Conservation (phyloP, 2,113 vertebrate genomes). For the Rhinopomastus cyanomelas region DNA sequence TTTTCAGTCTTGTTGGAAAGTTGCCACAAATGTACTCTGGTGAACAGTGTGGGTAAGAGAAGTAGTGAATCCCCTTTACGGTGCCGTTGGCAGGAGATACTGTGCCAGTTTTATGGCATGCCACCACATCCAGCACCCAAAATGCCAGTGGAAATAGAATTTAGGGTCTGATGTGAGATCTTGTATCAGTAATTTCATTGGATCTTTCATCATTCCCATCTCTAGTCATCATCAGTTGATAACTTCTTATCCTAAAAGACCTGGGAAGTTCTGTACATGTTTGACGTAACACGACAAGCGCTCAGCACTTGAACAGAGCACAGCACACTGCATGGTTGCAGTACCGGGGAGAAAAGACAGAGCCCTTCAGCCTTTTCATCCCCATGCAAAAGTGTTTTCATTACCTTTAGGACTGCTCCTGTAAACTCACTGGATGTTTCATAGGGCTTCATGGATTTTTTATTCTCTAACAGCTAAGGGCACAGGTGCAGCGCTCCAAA, state of each 20-base stretch:
- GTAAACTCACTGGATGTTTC: background rate
- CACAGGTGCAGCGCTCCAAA: background rate
- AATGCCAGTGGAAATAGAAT: conserved; percentile 56
- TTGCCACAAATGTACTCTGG: conserved; percentile 49
- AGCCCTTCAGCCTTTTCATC: background rate
- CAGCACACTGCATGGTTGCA: background rate
- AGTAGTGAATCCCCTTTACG: conserved; percentile 70
- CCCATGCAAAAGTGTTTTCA: background rate
- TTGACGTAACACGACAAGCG: background rate
- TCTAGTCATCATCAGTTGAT: conserved; percentile 22
- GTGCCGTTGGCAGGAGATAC: conserved; percentile 58
- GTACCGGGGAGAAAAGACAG: background rate
- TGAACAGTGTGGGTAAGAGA: conserved; percentile 48
- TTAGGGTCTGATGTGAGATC: conserved; percentile 54
- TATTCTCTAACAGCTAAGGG: background rate
- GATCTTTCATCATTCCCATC: conserved; percentile 42
- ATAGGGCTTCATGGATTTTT: background rate
- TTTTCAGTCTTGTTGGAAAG: conserved; percentile 29
- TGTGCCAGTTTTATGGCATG: conserved; percentile 50
- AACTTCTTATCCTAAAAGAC: conserved; percentile 39
- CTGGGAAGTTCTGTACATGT: background rate
- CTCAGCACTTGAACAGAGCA: background rate
- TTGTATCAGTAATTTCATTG: conserved; percentile 57
- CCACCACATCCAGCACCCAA: conserved; percentile 43
- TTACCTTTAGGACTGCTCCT: background rate